phyloP scores from a whole-genome alignment of 2,113 vertebrate genomes.

The Orientallactaga bullata region DNA sequence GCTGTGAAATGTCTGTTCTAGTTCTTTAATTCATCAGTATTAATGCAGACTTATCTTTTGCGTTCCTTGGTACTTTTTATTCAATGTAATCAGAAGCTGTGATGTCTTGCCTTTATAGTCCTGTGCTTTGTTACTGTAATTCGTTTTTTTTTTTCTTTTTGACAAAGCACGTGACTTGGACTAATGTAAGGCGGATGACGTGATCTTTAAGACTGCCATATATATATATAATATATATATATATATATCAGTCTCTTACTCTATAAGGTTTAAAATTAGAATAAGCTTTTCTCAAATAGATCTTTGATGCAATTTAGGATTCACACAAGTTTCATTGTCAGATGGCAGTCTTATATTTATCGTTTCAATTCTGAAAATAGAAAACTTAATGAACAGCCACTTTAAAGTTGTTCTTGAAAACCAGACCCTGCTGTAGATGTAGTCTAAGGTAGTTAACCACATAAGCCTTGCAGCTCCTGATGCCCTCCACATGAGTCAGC shows the following conservation, averaged over 20 bases:
- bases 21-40: conserved; percentile 89
- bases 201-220: conserved; percentile 83
- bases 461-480: conserved; percentile 2
- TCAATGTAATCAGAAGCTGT: conserved; percentile 89
- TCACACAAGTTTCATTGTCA: conserved; percentile 84
- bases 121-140: conserved; percentile 90
- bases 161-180: conserved; percentile 87
- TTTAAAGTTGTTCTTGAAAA: conserved; percentile 84
- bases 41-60: conserved; percentile 86
- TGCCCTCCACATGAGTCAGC: conserved; percentile 79
- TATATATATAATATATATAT: conserved; percentile 53
- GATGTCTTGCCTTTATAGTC: conserved; percentile 87
- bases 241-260: conserved; percentile 82
- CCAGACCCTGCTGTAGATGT: conserved; percentile 84
- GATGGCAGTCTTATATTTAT: conserved; percentile 77
- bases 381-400: conserved; percentile 86
- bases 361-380: conserved; percentile 85
- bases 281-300: conserved; percentile 88
- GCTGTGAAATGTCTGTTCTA: conserved; percentile 87
- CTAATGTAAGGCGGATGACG: conserved; percentile 84
- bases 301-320: conserved; percentile 86
- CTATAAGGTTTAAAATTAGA: conserved; percentile 87
- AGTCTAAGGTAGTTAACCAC: conserved; percentile 28
- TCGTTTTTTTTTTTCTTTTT: conserved; percentile 75
- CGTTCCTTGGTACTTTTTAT: conserved; percentile 87